phyloP scores from a whole-genome alignment of 2,888 invertebrate species.

The Tenthredo amoena region DNA sequence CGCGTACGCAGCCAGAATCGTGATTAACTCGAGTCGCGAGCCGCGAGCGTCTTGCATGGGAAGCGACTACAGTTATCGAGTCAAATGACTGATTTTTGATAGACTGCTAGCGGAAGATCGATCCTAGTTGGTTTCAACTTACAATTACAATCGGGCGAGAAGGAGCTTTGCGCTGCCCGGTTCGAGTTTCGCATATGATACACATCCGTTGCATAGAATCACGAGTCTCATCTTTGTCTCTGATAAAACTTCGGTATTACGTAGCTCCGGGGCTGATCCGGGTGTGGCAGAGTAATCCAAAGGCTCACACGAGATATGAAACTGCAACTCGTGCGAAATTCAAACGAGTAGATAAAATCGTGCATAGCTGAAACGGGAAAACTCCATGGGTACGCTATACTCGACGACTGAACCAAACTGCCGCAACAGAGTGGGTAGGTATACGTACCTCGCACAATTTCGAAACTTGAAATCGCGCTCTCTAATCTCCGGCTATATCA shows the following conservation, averaged over 20 bases:
- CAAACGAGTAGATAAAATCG: conserved; percentile 20
- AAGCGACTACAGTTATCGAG: neutral
- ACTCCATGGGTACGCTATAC: neutral
- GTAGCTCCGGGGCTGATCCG: conserved; percentile 4
- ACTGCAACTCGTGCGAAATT: conserved; percentile 35
- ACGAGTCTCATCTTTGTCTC: neutral
- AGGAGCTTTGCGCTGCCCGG: neutral
- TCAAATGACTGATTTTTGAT: neutral
- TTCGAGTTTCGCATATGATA: neutral
- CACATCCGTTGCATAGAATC: neutral
- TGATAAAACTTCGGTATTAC: conserved; percentile 22
- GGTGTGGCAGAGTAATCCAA: neutral
- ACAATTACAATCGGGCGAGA: neutral
- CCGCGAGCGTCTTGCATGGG: neutral
- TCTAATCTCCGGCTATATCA: neutral
- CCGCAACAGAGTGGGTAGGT: neutral
- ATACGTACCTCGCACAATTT: neutral
- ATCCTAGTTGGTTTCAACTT: neutral
- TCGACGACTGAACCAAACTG: neutral
- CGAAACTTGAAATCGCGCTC: neutral
- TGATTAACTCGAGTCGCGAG: neutral
- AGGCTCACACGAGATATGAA: conserved; percentile 10
- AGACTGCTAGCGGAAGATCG: neutral
- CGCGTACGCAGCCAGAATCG: neutral
- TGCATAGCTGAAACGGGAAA: neutral